A percentile compares a stretch with the other conserved stretches of the same genome.
These are phyloP conservation scores for Chloroceryle amazona DNA, from an alignment of 2,797 vertebrate species.

Conservation along the genomic window DNA sequence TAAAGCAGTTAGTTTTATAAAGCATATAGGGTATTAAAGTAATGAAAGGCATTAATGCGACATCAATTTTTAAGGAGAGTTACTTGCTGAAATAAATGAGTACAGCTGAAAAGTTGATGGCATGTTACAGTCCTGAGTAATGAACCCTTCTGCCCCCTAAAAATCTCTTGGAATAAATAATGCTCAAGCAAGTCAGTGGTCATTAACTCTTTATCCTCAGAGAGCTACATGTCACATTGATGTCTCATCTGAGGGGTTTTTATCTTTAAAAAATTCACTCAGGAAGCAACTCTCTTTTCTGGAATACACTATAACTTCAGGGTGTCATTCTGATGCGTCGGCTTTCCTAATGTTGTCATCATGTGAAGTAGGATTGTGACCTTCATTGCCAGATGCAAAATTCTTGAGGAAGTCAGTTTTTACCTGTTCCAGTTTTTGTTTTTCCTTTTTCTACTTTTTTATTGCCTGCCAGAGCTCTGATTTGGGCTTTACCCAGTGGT, in stretches of 20 bases:
- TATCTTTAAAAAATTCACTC: background rate
- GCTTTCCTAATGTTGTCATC: background rate
- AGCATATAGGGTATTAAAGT: constrained; percentile 62
- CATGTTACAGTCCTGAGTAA: constrained; percentile 53
- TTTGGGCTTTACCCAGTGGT: constrained; percentile 81
- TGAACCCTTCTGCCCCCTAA: constrained; percentile 47
- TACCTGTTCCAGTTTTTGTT: constrained; percentile 51
- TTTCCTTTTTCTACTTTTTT: constrained; percentile 46
- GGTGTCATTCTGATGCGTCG: background rate
- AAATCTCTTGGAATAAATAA: constrained; percentile 43
- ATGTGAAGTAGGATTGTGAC: background rate
- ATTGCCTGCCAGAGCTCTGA: background rate
- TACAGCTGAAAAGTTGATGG: constrained; percentile 56
- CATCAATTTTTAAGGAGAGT: constrained; percentile 67
- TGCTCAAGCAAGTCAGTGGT: constrained; percentile 8
- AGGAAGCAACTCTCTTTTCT: background rate
- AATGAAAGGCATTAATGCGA: constrained; percentile 54
- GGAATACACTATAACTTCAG: background rate
- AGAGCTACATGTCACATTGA: background rate
- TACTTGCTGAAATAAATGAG: constrained; percentile 64
- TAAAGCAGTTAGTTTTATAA: constrained; percentile 66
- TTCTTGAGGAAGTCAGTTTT: background rate
- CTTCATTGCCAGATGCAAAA: background rate
- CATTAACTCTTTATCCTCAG: constrained; percentile 46
- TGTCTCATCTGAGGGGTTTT: background rate